Evolutionary conservation across 2,888 invertebrate species (phyloP).

Genomic region (Parthenolecanium corni): DNA sequence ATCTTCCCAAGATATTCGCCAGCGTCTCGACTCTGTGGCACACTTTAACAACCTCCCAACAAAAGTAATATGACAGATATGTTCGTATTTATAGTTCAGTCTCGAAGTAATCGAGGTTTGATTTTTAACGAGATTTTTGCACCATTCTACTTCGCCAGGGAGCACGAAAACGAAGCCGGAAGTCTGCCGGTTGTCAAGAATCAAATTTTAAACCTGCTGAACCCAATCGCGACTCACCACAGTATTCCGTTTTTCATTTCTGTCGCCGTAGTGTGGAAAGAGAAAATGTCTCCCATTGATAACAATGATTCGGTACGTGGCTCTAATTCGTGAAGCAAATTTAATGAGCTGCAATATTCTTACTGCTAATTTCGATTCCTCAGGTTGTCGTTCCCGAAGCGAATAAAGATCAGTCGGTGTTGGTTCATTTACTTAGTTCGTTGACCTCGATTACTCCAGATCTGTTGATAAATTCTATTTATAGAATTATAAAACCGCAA

Average conservation of each 20-base stretch:
- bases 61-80: conserved; percentile 43
- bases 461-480: conserved; percentile 66
- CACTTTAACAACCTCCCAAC: conserved; percentile 46
- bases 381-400: conserved; percentile 43
- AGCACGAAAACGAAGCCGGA: conserved; percentile 43
- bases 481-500: conserved; percentile 68
- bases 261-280: conserved; percentile 75
- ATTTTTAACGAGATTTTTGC: not conserved
- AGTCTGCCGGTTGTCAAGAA: conserved; percentile 59
- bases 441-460: conserved; percentile 75
- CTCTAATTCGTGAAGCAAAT: not conserved
- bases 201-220: conserved; percentile 66
- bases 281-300: conserved; percentile 43
- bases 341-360: no score
- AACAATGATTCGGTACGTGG: not conserved
- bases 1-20: conserved; percentile 67
- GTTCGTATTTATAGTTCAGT: not conserved
- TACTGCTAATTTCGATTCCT: not conserved
- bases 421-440: conserved; percentile 66
- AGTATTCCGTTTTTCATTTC: conserved; percentile 69
- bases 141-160: not conserved
- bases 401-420: conserved; percentile 55
- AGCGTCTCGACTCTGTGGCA: conserved; percentile 71
- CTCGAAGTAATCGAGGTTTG: not conserved
- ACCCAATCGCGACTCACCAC: conserved; percentile 72